These are phyloP conservation scores for Oryzias javanicus DNA, from an alignment of 2,113 vertebrate species.

Conservation along the genomic window DNA sequence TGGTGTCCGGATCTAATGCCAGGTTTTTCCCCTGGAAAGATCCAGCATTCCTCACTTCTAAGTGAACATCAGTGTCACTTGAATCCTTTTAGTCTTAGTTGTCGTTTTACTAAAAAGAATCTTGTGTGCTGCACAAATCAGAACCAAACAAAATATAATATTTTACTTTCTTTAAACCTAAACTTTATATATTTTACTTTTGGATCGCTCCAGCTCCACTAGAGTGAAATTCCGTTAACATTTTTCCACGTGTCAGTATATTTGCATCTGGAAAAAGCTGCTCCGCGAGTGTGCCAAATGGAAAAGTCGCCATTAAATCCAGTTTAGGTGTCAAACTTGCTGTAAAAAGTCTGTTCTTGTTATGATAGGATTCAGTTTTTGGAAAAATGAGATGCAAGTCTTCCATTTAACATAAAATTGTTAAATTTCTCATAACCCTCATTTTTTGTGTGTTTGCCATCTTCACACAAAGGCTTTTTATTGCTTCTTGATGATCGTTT, in stretches of 20 bases:
- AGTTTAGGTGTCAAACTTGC: slow-evolving; percentile 30
- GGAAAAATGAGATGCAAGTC: no score
- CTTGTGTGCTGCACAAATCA: background rate
- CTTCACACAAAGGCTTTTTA: no score
- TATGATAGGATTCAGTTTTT: background rate
- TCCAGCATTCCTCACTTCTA: slow-evolving; percentile 37
- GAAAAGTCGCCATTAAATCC: slow-evolving; percentile 40
- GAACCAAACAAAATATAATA: background rate
- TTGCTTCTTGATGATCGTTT: no score
- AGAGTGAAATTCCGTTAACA: slow-evolving; percentile 34
- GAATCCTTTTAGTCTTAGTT: slow-evolving; percentile 20
- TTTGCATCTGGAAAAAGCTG: slow-evolving; percentile 60
- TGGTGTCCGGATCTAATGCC: slow-evolving; percentile 40
- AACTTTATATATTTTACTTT: slow-evolving; percentile 33
- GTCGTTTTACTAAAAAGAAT: background rate
- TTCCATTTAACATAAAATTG: no score
- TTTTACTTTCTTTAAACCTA: slow-evolving; percentile 23
- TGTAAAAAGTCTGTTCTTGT: slow-evolving; percentile 4
- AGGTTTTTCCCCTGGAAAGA: slow-evolving; percentile 29
- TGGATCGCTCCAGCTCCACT: slow-evolving; percentile 23
- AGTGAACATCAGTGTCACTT: slow-evolving; percentile 32
- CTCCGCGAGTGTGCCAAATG: slow-evolving; percentile 21
- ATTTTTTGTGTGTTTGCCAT: no score
- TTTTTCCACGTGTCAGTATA: slow-evolving; percentile 55
- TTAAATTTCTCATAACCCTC: no score